Evolutionary conservation across 2,797 vertebrate species (phyloP).

Genomic region (Xiphophorus birchmanni): DNA sequence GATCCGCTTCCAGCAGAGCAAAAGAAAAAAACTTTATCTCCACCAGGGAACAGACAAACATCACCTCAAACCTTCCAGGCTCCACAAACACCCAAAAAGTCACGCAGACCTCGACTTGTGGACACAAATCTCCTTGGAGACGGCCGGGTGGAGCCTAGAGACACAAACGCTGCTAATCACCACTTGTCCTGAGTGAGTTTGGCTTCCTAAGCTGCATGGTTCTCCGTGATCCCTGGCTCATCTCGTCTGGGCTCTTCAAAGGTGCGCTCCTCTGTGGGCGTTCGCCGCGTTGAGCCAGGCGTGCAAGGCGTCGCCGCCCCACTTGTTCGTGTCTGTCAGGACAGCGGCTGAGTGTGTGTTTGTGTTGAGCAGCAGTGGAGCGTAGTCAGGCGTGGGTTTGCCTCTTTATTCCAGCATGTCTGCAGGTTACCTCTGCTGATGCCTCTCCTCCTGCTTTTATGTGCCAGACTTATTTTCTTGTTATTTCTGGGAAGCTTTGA

Average conservation of each 20-base stretch:
- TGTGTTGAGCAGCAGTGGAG: slow-evolving; percentile 1
- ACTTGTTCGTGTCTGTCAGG: not conserved
- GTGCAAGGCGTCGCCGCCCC: slow-evolving; percentile 30
- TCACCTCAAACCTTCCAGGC: not conserved
- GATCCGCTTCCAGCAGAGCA: slow-evolving; percentile 60
- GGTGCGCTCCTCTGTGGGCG: slow-evolving; percentile 19
- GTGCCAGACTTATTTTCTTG: not conserved
- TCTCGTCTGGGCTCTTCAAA: slow-evolving; percentile 49
- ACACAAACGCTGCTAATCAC: slow-evolving; percentile 61
- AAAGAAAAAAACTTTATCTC: slow-evolving; percentile 38
- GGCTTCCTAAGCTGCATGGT: slow-evolving; percentile 50
- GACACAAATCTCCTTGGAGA: slow-evolving; percentile 15
- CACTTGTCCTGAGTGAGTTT: slow-evolving; percentile 62
- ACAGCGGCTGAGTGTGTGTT: not conserved
- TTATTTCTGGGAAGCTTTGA: not conserved
- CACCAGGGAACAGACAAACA: slow-evolving; percentile 7
- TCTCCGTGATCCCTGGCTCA: slow-evolving; percentile 50
- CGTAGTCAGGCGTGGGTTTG: not conserved
- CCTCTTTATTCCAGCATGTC: not conserved
- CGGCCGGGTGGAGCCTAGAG: slow-evolving; percentile 41
- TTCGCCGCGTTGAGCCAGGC: slow-evolving; percentile 7
- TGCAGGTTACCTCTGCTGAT: not conserved
- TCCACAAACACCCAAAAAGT: not conserved
- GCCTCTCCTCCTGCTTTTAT: slow-evolving; percentile 1
- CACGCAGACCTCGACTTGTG: slow-evolving; percentile 8